Conservation (phyloP, 2,888 invertebrate genomes). For the Cantharis nigra region DNA sequence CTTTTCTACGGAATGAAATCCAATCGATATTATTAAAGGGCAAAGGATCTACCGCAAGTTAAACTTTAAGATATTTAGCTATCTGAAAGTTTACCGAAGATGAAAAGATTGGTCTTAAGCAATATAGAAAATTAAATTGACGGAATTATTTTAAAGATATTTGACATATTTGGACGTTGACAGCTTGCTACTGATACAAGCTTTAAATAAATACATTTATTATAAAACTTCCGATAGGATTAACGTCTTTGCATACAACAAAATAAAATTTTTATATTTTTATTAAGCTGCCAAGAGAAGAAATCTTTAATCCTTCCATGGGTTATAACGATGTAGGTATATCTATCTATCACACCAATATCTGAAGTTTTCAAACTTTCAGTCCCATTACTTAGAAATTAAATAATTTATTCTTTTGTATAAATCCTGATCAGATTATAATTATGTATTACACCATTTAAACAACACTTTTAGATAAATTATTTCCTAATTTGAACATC, state of each 20-base stretch:
- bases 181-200: background rate
- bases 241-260: background rate
- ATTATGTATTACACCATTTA: conserved; percentile 14
- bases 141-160: background rate
- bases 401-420: background rate
- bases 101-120: background rate
- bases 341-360: background rate
- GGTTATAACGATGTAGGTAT: background rate
- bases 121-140: background rate
- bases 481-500: conserved; percentile 28
- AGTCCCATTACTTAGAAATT: background rate
- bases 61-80: too few relatives aligned
- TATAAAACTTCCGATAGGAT: background rate
- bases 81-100: too few relatives aligned
- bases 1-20: background rate
- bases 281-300: background rate
- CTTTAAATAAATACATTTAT: background rate
- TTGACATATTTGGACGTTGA: background rate
- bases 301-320: background rate
- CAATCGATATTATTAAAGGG: too few relatives aligned
- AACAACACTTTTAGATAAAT: conserved; percentile 22
- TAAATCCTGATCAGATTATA: background rate
- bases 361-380: background rate
- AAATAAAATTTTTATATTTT: background rate
- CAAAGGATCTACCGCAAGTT: too few relatives aligned